Evolutionary conservation across 2,113 vertebrate species (phyloP).

Genomic region (Takifugu bimaculatus): DNA sequence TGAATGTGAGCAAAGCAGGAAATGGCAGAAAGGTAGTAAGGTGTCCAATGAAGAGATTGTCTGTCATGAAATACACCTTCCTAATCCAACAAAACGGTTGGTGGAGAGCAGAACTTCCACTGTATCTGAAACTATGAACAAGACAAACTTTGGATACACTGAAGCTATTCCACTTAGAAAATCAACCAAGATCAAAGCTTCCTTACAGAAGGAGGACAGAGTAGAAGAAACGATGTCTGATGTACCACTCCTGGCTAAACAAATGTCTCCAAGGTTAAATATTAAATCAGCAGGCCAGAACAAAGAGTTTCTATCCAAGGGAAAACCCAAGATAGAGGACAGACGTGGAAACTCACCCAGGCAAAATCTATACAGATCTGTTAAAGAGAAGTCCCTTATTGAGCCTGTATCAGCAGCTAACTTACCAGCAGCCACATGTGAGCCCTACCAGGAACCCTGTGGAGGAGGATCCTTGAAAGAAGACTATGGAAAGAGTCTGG

Average conservation of each 20-base stretch:
- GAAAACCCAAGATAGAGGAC: conserved; percentile 26
- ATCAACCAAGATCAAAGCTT: conserved; percentile 8
- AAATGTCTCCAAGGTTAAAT: no score
- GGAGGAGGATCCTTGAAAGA: conserved; percentile 39
- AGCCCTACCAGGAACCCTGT: conserved; percentile 32
- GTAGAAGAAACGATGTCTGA: not conserved
- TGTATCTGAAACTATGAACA: conserved; percentile 21
- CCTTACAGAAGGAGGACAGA: not conserved
- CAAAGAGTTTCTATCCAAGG: conserved; percentile 3
- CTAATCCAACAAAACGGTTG: conserved; percentile 14
- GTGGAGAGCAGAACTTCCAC: conserved; percentile 12
- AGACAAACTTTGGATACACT: not conserved
- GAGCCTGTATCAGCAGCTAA: conserved; percentile 36
- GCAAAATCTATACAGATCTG: conserved; percentile 30
- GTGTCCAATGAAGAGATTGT: conserved; percentile 50
- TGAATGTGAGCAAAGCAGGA: conserved; percentile 67
- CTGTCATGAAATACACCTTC: conserved; percentile 31
- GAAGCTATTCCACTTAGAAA: conserved; percentile 6
- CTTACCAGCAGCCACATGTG: conserved; percentile 11
- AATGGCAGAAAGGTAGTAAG: conserved; percentile 68
- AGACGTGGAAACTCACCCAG: conserved; percentile 25
- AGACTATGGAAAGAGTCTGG: conserved; percentile 62
- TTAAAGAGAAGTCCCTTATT: conserved; percentile 45
- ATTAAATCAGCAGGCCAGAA: not conserved
- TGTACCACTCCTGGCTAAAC: no score